Percentiles rank a stretch among this genome's conserved stretches.
These are phyloP conservation scores for Akabosia matsudoensis DNA, from an alignment of 1,140 invertebrate genomes.

Conservation along the genomic window DNA sequence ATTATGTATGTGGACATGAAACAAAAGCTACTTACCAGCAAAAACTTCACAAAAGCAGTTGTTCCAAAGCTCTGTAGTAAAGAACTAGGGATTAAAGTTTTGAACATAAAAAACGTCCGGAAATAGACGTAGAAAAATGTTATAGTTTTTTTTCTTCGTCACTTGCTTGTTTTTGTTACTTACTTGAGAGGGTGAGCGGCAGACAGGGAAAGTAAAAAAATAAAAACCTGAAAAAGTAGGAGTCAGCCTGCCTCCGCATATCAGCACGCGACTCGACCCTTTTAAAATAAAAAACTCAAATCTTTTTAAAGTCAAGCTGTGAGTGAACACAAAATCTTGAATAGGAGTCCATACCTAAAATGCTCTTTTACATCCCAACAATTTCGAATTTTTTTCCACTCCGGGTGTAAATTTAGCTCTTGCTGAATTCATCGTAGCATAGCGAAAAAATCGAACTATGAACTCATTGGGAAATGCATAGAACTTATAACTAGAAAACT, in stretches of 20 bases:
- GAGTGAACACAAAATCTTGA: too few species aligned
- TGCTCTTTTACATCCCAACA: not conserved
- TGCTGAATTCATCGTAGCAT: not conserved
- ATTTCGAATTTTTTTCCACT: not conserved
- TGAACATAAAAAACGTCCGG: not conserved
- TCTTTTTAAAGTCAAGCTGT: too few species aligned
- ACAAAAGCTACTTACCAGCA: too few species aligned
- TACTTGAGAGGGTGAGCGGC: not conserved
- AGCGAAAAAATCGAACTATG: not conserved
- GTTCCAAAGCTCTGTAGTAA: too few species aligned
- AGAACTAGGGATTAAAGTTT: too few species aligned
- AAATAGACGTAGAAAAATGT: not conserved
- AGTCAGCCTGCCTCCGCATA: not conserved
- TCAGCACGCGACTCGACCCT: not conserved
- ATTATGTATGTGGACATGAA: too few species aligned
- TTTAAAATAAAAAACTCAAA: not conserved
- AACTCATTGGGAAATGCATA: not conserved
- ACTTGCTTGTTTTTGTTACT: not conserved
- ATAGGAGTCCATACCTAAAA: too few species aligned
- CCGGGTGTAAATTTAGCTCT: slow-evolving; percentile 3
- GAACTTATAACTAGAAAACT: not conserved
- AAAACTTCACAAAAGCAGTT: too few species aligned
- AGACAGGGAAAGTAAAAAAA: too few species aligned
- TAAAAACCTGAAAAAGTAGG: too few species aligned
- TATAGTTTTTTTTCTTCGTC: not conserved